These are phyloP conservation scores for Callithrix jacchus DNA, from an alignment of 2,113 vertebrate species.

Conservation along the genomic window DNA sequence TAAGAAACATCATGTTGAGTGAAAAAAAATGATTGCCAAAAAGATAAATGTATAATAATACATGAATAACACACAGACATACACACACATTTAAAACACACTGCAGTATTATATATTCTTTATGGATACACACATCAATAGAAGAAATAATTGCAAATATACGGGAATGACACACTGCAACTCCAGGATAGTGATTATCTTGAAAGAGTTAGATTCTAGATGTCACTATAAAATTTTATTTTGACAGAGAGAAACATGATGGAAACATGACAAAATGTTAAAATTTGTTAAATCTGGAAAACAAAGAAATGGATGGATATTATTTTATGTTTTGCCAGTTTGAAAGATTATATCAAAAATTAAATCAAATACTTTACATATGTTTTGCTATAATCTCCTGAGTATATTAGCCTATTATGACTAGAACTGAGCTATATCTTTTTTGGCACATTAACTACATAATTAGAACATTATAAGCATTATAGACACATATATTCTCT, in stretches of 20 bases:
- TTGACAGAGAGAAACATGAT: neutral
- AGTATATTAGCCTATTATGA: neutral
- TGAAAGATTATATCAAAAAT: constrained; percentile 28
- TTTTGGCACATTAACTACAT: neutral
- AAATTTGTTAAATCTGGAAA: neutral
- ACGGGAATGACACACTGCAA: neutral
- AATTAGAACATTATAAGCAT: neutral
- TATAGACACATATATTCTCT: neutral
- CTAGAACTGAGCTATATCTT: neutral
- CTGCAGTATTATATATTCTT: neutral
- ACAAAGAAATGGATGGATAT: neutral
- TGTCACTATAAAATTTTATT: constrained; percentile 20
- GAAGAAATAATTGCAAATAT: neutral
- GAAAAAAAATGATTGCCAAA: neutral
- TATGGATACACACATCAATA: neutral
- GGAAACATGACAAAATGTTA: neutral
- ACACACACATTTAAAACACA: neutral
- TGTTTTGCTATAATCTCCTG: neutral
- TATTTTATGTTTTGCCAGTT: neutral
- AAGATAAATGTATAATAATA: neutral
- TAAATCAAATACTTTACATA: neutral
- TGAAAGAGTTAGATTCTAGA: neutral
- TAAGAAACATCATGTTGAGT: neutral
- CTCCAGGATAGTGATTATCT: neutral
- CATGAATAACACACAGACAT: neutral